Evolutionary conservation across 1,140 invertebrate genomes (phyloP).

Genomic region (Zaprionus taronus): DNA sequence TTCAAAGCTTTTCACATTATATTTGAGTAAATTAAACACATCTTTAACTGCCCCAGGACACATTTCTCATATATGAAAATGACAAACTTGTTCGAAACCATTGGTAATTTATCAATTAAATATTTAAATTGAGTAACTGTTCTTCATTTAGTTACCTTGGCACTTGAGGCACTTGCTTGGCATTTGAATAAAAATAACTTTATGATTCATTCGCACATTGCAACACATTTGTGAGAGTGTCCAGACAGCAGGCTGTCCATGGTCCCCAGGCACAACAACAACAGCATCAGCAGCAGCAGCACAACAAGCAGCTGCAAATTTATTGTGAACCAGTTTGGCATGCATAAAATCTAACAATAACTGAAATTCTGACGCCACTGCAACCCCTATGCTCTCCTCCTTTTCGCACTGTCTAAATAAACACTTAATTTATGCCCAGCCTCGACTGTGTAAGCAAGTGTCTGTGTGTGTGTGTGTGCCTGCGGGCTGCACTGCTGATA

Average conservation of each 20-base stretch:
- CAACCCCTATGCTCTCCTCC: neutral
- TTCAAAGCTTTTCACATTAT: neutral
- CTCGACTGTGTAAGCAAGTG: slow-evolving; percentile 35
- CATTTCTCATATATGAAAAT: neutral
- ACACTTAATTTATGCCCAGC: slow-evolving; percentile 50
- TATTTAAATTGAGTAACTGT: slow-evolving; percentile 31
- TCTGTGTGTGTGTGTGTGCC: slow-evolving; percentile 25
- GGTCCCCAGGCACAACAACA: neutral
- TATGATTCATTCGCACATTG: slow-evolving; percentile 32
- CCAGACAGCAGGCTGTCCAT: neutral
- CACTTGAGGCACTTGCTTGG: slow-evolving; percentile 12
- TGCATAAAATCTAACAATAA: slow-evolving; percentile 44
- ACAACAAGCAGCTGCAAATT: slow-evolving; percentile 22
- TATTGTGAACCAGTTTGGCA: slow-evolving; percentile 24
- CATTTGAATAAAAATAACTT: slow-evolving; percentile 36
- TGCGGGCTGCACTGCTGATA: slow-evolving; percentile 48
- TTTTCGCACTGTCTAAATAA: slow-evolving; percentile 37
- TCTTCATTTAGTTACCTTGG: slow-evolving; percentile 23
- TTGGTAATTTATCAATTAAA: slow-evolving; percentile 34
- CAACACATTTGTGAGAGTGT: slow-evolving; percentile 11
- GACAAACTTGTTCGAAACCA: neutral
- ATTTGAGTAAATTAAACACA: neutral
- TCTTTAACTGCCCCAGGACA: neutral
- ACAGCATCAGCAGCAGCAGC: neutral
- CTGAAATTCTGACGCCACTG: slow-evolving; percentile 20